Conservation (phyloP, 2,113 vertebrate species). For the Saguinus imperator region DNA sequence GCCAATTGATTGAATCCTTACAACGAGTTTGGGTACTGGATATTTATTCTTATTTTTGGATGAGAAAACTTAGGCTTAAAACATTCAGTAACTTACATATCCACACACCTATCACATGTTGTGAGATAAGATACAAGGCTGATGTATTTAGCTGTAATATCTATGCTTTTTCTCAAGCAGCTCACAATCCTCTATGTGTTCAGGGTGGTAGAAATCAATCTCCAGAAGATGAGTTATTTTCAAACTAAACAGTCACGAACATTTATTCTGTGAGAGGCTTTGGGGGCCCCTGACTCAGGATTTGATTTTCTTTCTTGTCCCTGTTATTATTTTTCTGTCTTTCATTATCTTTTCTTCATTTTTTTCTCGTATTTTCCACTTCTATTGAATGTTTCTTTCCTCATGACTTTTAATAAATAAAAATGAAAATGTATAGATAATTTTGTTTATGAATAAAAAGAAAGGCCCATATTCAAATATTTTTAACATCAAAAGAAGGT, state of each 20-base stretch:
- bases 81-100: neutral
- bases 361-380: neutral
- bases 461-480: constrained; percentile 44
- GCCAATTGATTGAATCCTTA: neutral
- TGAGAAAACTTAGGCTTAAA: neutral
- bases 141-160: neutral
- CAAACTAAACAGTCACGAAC: neutral
- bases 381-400: constrained; percentile 41
- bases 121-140: neutral
- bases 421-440: constrained; percentile 54
- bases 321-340: neutral
- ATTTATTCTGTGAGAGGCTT: neutral
- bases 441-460: constrained; percentile 46
- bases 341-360: neutral
- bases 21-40: neutral
- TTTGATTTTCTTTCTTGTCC: neutral
- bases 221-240: neutral
- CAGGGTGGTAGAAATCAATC: neutral
- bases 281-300: neutral
- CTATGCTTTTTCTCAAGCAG: neutral
- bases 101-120: neutral
- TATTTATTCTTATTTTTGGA: neutral
- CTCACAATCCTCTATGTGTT: neutral
- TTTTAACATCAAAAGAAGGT: constrained; percentile 63
- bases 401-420: constrained; percentile 54